Evolutionary conservation across 2,888 invertebrate genomes (phyloP).

Genomic region (Drosophila emarginata): DNA sequence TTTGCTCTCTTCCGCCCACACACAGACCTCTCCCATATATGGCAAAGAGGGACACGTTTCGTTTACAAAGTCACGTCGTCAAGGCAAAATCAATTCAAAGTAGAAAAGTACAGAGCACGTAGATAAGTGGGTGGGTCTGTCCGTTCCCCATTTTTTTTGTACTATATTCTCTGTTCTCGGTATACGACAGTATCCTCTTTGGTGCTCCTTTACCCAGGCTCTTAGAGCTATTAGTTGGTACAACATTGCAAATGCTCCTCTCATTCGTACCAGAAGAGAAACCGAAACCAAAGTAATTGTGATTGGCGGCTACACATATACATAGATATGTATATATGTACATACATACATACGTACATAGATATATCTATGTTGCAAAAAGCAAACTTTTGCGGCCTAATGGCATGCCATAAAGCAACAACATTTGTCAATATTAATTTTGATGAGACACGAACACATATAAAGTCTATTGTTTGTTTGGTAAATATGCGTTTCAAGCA

Average conservation of each 20-base stretch:
- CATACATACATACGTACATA: neutral
- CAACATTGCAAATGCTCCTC: constrained; percentile 29
- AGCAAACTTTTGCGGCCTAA: constrained; percentile 65
- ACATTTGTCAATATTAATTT: constrained; percentile 73
- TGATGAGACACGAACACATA: constrained; percentile 51
- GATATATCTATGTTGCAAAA: constrained; percentile 13
- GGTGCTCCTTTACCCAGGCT: neutral
- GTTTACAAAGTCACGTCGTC: constrained; percentile 60
- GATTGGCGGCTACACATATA: constrained; percentile 63
- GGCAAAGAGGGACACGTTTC: constrained; percentile 1
- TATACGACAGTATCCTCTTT: too few relatives aligned
- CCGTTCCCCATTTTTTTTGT: constrained; percentile 3
- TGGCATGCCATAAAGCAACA: constrained; percentile 64
- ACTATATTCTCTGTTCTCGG: too few relatives aligned
- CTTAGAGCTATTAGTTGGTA: constrained; percentile 18
- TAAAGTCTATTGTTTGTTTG: constrained; percentile 61
- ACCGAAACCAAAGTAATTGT: constrained; percentile 57
- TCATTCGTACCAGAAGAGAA: neutral
- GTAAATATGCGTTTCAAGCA: constrained; percentile 46
- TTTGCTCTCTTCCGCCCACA: neutral
- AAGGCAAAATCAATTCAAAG: constrained; percentile 64
- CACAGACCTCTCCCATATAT: neutral
- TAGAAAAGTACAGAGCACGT: constrained; percentile 50
- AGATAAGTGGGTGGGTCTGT: constrained; percentile 29
- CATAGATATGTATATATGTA: neutral